Evolutionary conservation across 2,888 invertebrate genomes (phyloP), one percentile per base, ranked within the genome.

Genomic region (Physocephala rufipes): DNA sequence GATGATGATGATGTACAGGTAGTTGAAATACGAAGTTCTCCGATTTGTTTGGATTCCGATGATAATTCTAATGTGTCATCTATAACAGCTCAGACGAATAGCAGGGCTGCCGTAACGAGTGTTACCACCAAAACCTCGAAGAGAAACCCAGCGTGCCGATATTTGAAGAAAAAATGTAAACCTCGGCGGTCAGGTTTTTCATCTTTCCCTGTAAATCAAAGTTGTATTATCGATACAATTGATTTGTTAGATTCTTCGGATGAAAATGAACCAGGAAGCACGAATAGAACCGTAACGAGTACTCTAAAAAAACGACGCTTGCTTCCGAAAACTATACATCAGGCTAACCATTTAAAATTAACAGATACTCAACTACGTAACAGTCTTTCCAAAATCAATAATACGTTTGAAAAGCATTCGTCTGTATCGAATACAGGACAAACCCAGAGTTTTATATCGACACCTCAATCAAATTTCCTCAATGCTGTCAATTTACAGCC

Each of bases 21-120:
- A 13, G 76, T 80, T 21, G 80, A 80, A 70, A 76, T 75, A 1
- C 77, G 78, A 7, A 75, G 78, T 49, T 80, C 80, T 2, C 80
- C 80, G 0, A 80, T 80, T 71, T 79, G 79, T 51, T 71, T 80
- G 30, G 79, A 79, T 70, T 78, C 80, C 2, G 80, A 80, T 61
- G 79, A 79, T 1, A 79, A 79, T 28, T 77, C 21, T 1, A 28
- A 43, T 45, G 5, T n/a, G 3, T 15, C 26, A 16, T 16, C 47
- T 4, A 45, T 7, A 21, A 16, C 51, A 15, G 53, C 53, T 53
- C 9, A n/a, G 4, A 9, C 53, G n/a, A 53, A 53, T n/a, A 19
- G 19, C 16, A 16, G 19, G 19, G 1, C 19, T n/a, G 21, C 12
- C 12, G n/a, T 24, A 53, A 53, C 12, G 19, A 53, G 5, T 62